Conservation (phyloP, 2,888 invertebrate species). For the Eristalis pertinax region DNA sequence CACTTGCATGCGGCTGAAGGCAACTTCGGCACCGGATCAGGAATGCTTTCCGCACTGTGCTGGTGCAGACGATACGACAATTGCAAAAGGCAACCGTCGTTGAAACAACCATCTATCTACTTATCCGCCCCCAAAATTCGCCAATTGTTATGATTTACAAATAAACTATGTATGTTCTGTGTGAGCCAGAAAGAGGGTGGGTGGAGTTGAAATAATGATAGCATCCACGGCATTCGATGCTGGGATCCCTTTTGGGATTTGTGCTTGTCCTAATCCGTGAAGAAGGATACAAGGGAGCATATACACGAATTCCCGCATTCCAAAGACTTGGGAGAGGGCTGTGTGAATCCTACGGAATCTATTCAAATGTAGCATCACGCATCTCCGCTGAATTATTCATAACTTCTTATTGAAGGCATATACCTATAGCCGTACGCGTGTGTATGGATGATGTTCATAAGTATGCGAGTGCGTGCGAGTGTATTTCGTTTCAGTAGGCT, state of each 20-base stretch:
- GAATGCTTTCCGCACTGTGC: not conserved
- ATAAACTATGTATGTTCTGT: conserved; percentile 54
- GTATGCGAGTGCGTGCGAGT: not conserved
- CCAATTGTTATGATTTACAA: conserved; percentile 68
- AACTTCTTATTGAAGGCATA: conserved; percentile 27
- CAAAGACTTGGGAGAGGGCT: conserved; percentile 21
- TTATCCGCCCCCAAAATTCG: not conserved
- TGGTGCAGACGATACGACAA: not conserved
- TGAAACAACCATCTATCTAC: not conserved
- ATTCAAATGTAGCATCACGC: conserved; percentile 67
- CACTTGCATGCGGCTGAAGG: conserved; percentile 9
- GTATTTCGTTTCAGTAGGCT: not conserved
- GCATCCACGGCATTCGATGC: conserved; percentile 54
- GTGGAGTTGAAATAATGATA: conserved; percentile 45
- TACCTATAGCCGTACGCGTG: not conserved
- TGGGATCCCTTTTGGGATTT: conserved; percentile 38
- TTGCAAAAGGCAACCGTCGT: not conserved
- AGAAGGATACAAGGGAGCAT: not conserved
- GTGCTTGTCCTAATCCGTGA: conserved; percentile 40
- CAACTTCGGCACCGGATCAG: conserved; percentile 30
- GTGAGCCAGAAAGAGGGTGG: not conserved
- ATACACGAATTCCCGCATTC: conserved; percentile 44
- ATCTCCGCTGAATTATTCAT: conserved; percentile 70
- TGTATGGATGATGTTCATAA: not conserved
- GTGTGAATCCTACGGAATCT: conserved; percentile 38